phyloP scores from a whole-genome alignment of 2,888 invertebrate genomes.

The Desoria tigrina region DNA sequence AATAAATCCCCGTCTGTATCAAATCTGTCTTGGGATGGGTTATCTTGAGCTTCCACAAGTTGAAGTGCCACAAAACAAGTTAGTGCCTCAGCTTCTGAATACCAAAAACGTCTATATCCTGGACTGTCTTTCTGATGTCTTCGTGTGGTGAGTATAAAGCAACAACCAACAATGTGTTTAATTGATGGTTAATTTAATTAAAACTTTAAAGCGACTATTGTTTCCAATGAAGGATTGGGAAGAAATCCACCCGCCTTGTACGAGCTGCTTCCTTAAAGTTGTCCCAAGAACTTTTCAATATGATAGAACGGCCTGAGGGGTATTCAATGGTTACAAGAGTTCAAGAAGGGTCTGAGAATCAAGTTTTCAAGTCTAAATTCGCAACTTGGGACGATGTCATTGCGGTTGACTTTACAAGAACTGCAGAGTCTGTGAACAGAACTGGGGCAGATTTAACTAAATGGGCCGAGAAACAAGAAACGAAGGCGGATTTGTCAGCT shows the following conservation, averaged over 20 bases:
- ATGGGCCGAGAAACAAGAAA: constrained; percentile 86
- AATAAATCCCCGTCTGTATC: constrained; percentile 76
- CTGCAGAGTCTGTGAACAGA: constrained; percentile 92
- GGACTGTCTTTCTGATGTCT: constrained; percentile 90
- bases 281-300: constrained; percentile 92
- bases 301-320: constrained; percentile 74
- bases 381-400: constrained; percentile 98
- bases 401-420: constrained; percentile 97
- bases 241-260: constrained; percentile 92
- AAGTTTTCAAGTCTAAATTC: constrained; percentile 95
- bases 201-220: too few relatives aligned
- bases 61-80: constrained; percentile 72
- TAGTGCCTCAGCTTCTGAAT: constrained; percentile 75
- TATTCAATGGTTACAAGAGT: constrained; percentile 86
- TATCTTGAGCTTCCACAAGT: constrained; percentile 96
- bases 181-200: too few relatives aligned
- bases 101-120: constrained; percentile 94
- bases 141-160: constrained; percentile 74
- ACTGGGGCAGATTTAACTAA: constrained; percentile 93
- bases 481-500: constrained; percentile 90
- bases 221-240: constrained; percentile 76
- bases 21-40: constrained; percentile 96
- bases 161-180: too few relatives aligned
- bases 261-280: constrained; percentile 94
- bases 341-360: constrained; percentile 87